Base-by-base conservation (phyloP, 2,113 vertebrate genomes). In the Psittacara wagleri region DNA sequence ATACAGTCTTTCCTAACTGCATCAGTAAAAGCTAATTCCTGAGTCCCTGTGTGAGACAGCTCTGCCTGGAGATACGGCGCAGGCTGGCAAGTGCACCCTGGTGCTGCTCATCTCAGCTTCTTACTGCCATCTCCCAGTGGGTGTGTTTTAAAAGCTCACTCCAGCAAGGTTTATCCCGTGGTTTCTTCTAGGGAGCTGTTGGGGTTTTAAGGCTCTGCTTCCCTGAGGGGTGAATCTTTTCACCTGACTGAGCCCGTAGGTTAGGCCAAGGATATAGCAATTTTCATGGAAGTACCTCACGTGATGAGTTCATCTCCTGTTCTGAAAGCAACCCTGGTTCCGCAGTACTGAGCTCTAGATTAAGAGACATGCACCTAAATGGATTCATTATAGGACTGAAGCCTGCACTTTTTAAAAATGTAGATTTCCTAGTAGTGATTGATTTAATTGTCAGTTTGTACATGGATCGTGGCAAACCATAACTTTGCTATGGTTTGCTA, bases 401-500 rank as follows among this genome's bases (percentile, higher is more conserved):
- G 27, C 59, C 20, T 55, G 18, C 41, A 7, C 28, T 57, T 37
- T 75, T 62, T 3, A 6, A 52, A 77, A 86, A 17, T 11, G 25
- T 20, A 29, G 11, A 54, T 3, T 73, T 67, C 41, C 55, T 23
- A 51, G 11, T 12, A 57, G 35, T 20, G 43, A 43, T 22, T 52
- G 44, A 83, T 75, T 73, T 28, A 44, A 61, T 63, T 82, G 55
- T 44, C 59, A 66, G 25, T 78, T 89, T 54, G 46, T 31, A 46
- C 15, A 19, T 0, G 0, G 24, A 25, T 46, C 0, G 0, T 44
- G 29, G 48, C 92, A 73, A 37, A 70, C 52, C 37, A 7, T 18
- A 44, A 63, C 54, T 76, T 44, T 73, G 62, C 33, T 33, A 17
- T 0, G 17, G 27, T 68, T 64, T 85, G 23, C 33, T 33, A 43